Percentiles rank a stretch among this genome's conserved stretches.
These are phyloP conservation scores for Myiotriccus ornatus DNA, from an alignment of 2,797 vertebrate species.

Conservation along the genomic window DNA sequence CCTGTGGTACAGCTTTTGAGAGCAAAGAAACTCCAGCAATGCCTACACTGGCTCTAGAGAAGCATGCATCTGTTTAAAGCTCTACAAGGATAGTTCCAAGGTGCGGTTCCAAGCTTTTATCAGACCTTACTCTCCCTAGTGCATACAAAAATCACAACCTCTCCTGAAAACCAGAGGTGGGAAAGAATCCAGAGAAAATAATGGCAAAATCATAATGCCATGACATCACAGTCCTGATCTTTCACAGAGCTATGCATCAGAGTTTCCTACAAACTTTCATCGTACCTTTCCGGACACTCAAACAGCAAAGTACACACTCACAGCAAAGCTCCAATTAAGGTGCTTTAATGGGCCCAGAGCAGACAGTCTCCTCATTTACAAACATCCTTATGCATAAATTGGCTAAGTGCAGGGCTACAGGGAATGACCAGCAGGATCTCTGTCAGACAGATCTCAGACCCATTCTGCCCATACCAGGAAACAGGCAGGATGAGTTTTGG, in stretches of 20 bases:
- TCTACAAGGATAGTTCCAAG: neutral
- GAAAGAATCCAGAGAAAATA: conserved; percentile 3
- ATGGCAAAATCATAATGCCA: neutral
- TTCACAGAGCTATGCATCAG: neutral
- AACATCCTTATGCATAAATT: neutral
- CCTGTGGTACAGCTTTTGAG: neutral
- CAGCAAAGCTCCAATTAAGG: neutral
- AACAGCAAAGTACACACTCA: neutral
- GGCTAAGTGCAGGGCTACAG: neutral
- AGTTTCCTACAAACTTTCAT: neutral
- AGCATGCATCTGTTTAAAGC: neutral
- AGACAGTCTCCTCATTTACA: neutral
- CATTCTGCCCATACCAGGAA: neutral
- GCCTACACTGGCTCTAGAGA: neutral
- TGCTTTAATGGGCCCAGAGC: neutral
- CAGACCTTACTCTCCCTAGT: neutral
- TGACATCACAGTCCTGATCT: neutral
- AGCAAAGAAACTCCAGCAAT: neutral
- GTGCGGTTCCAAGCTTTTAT: neutral
- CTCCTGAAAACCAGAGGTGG: neutral
- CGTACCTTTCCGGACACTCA: neutral
- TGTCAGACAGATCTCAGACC: neutral
- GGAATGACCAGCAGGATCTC: neutral
- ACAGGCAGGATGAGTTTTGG: neutral
- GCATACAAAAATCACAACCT: neutral